A percentile compares a stretch with the other conserved stretches of the same genome.
Conservation (phyloP, 2,888 invertebrate species). For the Neoascia interrupta region DNA sequence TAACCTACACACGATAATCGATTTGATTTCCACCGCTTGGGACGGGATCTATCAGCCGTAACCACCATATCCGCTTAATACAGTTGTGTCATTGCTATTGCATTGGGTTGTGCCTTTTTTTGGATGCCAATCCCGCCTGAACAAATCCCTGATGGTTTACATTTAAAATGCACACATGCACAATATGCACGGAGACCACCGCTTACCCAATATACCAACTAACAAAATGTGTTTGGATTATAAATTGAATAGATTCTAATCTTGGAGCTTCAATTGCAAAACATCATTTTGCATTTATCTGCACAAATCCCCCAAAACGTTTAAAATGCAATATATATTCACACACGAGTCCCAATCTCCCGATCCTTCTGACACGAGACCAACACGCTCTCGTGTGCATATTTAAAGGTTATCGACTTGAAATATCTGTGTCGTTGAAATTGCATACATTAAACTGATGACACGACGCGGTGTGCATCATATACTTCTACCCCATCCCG, state of each 20-base stretch:
- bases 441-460: constrained; percentile 60
- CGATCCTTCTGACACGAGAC: neutral
- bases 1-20: too few relatives aligned
- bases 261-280: constrained; percentile 48
- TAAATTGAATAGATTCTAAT: constrained; percentile 69
- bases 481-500: neutral
- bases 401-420: constrained; percentile 64
- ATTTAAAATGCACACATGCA: constrained; percentile 3
- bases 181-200: neutral
- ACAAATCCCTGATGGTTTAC: constrained; percentile 12
- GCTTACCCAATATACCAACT: constrained; percentile 18
- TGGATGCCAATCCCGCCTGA: neutral
- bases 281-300: constrained; percentile 59
- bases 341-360: constrained; percentile 22
- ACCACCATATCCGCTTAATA: constrained; percentile 10
- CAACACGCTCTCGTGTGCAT: constrained; percentile 34
- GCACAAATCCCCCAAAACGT: constrained; percentile 48
- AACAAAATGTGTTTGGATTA: constrained; percentile 44
- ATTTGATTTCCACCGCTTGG: neutral
- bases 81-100: constrained; percentile 46
- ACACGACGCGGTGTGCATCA: constrained; percentile 40
- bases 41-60: too few relatives aligned
- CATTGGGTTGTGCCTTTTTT: neutral
- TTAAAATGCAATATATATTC: constrained; percentile 66
- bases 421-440: constrained; percentile 54